A percentile compares a stretch with the other conserved stretches of the same genome.
phyloP scores from a whole-genome alignment of 2,888 invertebrate species.

The Leptinotarsa tumamoca region DNA sequence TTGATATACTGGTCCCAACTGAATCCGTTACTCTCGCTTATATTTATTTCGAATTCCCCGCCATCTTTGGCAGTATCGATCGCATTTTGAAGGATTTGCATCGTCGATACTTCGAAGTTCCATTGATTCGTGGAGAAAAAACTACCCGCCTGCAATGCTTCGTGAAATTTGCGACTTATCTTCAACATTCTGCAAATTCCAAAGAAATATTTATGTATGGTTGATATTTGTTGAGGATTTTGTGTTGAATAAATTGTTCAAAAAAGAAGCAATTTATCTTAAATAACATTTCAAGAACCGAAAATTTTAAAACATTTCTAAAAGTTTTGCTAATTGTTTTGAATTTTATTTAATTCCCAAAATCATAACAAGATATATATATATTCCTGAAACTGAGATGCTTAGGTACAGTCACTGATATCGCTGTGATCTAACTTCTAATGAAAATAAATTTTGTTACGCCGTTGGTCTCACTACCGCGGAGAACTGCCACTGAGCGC shows the following conservation, averaged over 20 bases:
- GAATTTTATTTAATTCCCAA: too few species aligned
- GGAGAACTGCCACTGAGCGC: too few species aligned
- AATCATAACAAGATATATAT: too few species aligned
- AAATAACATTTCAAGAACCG: too few species aligned
- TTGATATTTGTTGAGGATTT: background rate
- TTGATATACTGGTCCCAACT: slow-evolving; percentile 86
- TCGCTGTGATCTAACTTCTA: too few species aligned
- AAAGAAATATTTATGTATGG: background rate
- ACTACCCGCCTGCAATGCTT: slow-evolving; percentile 82
- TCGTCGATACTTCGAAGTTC: slow-evolving; percentile 78
- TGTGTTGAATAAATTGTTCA: background rate
- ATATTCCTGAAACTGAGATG: too few species aligned
- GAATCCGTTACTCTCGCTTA: slow-evolving; percentile 69
- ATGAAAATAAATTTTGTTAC: too few species aligned
- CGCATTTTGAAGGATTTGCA: slow-evolving; percentile 71
- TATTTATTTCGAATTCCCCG: slow-evolving; percentile 75
- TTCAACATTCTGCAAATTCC: slow-evolving; percentile 79
- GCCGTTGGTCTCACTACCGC: too few species aligned
- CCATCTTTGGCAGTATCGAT: slow-evolving; percentile 70
- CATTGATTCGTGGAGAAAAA: slow-evolving; percentile 90
- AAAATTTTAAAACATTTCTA: too few species aligned
- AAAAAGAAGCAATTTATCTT: too few species aligned
- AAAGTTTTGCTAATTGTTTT: too few species aligned
- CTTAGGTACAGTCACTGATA: too few species aligned
- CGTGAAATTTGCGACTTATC: slow-evolving; percentile 82